A percentile compares a stretch with the other conserved stretches of the same genome.
These are phyloP conservation scores for Atta cephalotes DNA, from an alignment of 1,140 invertebrate species.

Conservation along the genomic window DNA sequence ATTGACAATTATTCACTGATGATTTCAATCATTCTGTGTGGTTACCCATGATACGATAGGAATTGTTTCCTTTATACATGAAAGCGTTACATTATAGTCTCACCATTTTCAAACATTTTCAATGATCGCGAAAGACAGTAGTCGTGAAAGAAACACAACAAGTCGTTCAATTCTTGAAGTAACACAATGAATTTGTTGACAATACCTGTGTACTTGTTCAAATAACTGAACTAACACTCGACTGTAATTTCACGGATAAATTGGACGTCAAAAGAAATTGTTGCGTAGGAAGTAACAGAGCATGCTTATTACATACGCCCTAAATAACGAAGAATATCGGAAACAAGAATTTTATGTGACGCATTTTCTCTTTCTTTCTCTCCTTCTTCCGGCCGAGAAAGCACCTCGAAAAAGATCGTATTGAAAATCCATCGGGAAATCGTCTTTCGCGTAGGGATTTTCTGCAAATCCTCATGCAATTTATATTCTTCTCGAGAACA, in stretches of 20 bases:
- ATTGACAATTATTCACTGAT: neutral
- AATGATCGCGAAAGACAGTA: neutral
- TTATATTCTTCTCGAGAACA: neutral
- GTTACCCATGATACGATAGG: neutral
- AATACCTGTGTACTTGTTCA: neutral
- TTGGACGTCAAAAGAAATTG: conserved; percentile 26
- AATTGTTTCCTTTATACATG: neutral
- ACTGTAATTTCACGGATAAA: conserved; percentile 16
- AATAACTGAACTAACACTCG: conserved; percentile 15
- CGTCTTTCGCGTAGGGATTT: neutral
- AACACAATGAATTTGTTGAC: neutral
- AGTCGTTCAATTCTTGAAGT: neutral
- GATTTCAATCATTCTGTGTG: conserved; percentile 41
- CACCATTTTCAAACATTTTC: neutral
- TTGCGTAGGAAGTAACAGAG: conserved; percentile 18
- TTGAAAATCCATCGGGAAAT: conserved; percentile 28
- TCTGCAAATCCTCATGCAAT: neutral
- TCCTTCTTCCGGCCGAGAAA: neutral
- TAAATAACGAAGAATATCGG: conserved; percentile 26
- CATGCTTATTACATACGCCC: conserved; percentile 2
- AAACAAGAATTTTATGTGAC: conserved; percentile 16
- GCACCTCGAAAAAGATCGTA: neutral
- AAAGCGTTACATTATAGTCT: neutral
- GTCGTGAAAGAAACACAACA: neutral
- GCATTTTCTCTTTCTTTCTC: neutral